Evolutionary conservation across 2,797 vertebrate genomes (phyloP), one percentile per base, ranked within the genome.

Genomic region (Eurystomus glaucurus): DNA sequence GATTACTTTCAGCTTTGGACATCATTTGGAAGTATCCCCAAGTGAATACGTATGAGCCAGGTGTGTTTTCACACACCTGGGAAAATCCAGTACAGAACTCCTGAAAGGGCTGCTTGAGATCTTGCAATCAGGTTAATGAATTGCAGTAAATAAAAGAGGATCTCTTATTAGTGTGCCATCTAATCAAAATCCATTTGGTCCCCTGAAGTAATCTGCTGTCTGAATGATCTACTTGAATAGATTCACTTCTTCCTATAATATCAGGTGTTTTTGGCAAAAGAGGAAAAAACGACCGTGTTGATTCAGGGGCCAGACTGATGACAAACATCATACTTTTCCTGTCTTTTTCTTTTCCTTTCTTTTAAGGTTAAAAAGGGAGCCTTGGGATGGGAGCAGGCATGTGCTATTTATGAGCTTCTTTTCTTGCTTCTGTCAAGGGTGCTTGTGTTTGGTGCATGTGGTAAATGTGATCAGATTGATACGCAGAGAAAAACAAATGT

Each of bases 31-130:
- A 71, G 12, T 21, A 60, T 31, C 19, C 22, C 29, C 55, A 77
- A 50, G 50, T 72, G 9, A 91, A 52, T 33, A 26, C 14, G 20
- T 65, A 29, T 52, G 37, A 78, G 28, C 28, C 45, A 33, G 65
- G 14, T 52, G 31, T 14, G 2, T 61, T 66, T 92, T 69, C 16
- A 61, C 5, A 4, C 43, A 25, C 0, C 0, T 29, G n/a, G 14
- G 46, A 84, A 66, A 77, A 66, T 84, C 23, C 19, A 31, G 8
- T 10, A 16, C 31, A 48, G 35, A 48, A 14, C 23, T 68, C 28
- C 6, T 77, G 19, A 50, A 79, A 87, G 45, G 54, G 15, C 37
- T 54, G 17, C 71, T 57, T 37, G 52, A 45, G 45, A n/a, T 75
- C 19, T 37, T 68, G 39, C 45, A 43, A 25, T 50, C 21, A 66